Conservation (phyloP, 2,888 invertebrate genomes). For the Cremastobaeus sp. region DNA sequence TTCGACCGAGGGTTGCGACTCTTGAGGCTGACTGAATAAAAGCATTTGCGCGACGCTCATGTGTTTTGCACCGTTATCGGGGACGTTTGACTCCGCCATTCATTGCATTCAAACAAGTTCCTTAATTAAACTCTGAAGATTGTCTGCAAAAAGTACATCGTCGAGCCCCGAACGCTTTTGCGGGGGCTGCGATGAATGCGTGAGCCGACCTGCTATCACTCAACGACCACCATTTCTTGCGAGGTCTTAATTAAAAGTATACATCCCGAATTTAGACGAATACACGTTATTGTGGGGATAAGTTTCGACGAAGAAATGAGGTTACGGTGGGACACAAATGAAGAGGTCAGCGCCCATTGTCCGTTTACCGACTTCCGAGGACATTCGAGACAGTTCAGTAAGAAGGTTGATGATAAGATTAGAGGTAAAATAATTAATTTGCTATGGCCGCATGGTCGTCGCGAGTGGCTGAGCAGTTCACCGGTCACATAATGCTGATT, state of each 20-base stretch:
- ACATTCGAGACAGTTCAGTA: too few relatives aligned
- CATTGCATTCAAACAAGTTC: conserved; percentile 76
- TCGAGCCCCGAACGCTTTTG: conserved; percentile 48
- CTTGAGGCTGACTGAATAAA: conserved; percentile 64
- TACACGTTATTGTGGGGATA: conserved; percentile 55
- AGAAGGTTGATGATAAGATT: too few relatives aligned
- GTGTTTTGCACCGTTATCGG: conserved; percentile 57
- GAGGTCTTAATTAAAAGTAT: conserved; percentile 66
- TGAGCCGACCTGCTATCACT: conserved; percentile 55
- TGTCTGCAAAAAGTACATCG: conserved; percentile 77
- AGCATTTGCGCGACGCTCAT: conserved; percentile 49
- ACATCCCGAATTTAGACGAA: conserved; percentile 46
- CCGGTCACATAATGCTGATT: too few relatives aligned
- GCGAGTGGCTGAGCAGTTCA: too few relatives aligned
- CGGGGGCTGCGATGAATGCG: conserved; percentile 34
- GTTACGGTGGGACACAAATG: background rate
- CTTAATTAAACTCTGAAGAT: conserved; percentile 78
- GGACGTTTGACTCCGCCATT: conserved; percentile 75
- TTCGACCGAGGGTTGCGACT: conserved; percentile 62
- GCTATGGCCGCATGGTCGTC: too few relatives aligned
- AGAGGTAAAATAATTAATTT: too few relatives aligned
- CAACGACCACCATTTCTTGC: conserved; percentile 61
- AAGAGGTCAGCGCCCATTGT: background rate
- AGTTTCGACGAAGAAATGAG: background rate
- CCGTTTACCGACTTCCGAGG: too few relatives aligned